Percentiles rank a stretch among this genome's conserved stretches.
phyloP scores from a whole-genome alignment of 2,888 invertebrate genomes.

The Rhagonycha fulva region DNA sequence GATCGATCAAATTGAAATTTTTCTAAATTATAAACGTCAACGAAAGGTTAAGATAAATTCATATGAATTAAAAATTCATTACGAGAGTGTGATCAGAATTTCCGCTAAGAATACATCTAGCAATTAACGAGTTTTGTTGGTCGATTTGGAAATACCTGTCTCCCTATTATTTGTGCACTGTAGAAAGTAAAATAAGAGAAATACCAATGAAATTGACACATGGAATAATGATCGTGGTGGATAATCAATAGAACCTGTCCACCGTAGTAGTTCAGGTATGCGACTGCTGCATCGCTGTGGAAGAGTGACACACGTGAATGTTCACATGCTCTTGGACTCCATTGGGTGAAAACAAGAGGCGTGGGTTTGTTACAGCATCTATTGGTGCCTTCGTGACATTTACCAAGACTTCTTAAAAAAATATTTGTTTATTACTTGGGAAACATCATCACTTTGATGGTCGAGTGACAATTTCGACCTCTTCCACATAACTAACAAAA shows the following conservation, averaged over 20 bases:
- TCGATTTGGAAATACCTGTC: conserved; percentile 9
- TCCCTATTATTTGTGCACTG: conserved; percentile 12
- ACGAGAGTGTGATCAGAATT: conserved; percentile 6
- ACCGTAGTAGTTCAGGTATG: conserved; percentile 26
- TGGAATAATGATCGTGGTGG: conserved; percentile 36
- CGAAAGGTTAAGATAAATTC: not conserved
- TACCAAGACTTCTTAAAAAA: conserved; percentile 32
- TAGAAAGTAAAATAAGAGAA: conserved; percentile 23
- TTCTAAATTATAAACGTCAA: not conserved
- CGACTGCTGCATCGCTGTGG: conserved; percentile 23
- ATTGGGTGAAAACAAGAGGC: conserved; percentile 47
- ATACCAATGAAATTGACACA: conserved; percentile 33
- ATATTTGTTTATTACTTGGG: conserved; percentile 33
- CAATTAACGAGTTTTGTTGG: conserved; percentile 18
- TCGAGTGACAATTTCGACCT: not conserved
- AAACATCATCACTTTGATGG: not conserved
- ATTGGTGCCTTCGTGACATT: conserved; percentile 36
- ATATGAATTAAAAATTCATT: not conserved
- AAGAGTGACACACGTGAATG: conserved; percentile 36
- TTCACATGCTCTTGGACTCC: conserved; percentile 31
- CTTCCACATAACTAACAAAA: not conserved
- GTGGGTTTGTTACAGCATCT: conserved; percentile 35
- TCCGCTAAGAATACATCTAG: not conserved
- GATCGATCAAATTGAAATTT: not conserved
- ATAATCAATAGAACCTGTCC: conserved; percentile 35